Evolutionary conservation across 2,113 vertebrate species (phyloP).

Genomic region (Rhadina sibilatrix): DNA sequence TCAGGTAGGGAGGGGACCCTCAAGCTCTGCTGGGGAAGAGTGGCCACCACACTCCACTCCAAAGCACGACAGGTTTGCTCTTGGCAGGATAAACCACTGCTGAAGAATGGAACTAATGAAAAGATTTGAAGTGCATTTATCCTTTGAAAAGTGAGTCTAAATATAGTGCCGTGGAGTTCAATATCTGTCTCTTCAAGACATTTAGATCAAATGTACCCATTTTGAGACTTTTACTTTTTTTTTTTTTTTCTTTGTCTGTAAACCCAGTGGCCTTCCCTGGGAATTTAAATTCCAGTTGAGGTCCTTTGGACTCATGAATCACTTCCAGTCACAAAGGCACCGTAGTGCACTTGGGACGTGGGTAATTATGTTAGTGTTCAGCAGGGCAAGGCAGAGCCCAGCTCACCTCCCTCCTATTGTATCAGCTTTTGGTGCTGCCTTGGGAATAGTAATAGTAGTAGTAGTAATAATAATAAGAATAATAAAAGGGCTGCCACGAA

Average conservation of each 20-base stretch:
- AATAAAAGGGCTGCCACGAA: background rate
- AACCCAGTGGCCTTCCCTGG: background rate
- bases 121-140: slow-evolving; percentile 22
- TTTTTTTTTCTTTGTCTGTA: background rate
- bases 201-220: slow-evolving; percentile 16
- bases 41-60: fast-evolving
- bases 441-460: background rate
- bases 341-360: fast-evolving
- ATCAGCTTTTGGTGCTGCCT: background rate
- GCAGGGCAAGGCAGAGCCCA: background rate
- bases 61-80: fast-evolving
- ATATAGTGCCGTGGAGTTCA: slow-evolving; percentile 17
- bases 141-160: slow-evolving; percentile 34
- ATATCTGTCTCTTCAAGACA: background rate
- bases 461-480: background rate
- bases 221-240: background rate
- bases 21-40: background rate
- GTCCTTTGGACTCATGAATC: background rate
- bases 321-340: background rate
- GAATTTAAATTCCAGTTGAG: slow-evolving; percentile 14
- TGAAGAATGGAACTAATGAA: slow-evolving; percentile 16
- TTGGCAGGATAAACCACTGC: background rate
- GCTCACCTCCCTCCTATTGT: background rate
- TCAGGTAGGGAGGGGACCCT: background rate
- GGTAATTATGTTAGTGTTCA: background rate